A percentile compares a stretch with the other conserved stretches of the same genome.
phyloP scores from a whole-genome alignment of 2,797 vertebrate species.

The Tadarida brasiliensis region DNA sequence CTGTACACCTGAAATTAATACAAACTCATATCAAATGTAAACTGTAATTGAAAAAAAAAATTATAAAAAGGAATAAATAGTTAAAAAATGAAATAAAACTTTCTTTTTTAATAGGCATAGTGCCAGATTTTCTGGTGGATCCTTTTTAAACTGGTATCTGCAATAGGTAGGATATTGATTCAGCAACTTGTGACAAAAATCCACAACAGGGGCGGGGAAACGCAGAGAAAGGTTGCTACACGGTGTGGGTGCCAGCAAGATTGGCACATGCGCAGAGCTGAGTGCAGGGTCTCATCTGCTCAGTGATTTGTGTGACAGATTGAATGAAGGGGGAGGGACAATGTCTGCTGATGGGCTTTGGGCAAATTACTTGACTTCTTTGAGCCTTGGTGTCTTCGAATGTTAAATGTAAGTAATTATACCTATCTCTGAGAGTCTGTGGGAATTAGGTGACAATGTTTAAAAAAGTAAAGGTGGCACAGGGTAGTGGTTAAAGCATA shows the following conservation, averaged over 20 bases:
- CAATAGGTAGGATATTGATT: background rate
- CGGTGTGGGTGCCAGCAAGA: background rate
- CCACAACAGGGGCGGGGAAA: background rate
- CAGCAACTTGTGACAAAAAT: background rate
- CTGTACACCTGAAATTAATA: background rate
- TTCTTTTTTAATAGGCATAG: background rate
- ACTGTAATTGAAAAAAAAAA: background rate
- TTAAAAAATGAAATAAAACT: background rate
- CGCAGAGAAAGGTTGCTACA: background rate
- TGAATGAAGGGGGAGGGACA: background rate
- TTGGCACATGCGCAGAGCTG: background rate
- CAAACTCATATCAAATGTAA: background rate
- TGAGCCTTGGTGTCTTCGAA: background rate
- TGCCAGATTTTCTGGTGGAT: background rate
- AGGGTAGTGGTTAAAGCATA: background rate
- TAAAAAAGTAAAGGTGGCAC: background rate
- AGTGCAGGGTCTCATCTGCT: background rate
- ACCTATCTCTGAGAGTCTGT: background rate
- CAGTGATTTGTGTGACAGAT: background rate
- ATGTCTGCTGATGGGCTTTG: background rate
- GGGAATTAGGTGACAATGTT: background rate
- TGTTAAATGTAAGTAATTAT: background rate
- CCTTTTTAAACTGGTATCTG: background rate
- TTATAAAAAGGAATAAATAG: background rate
- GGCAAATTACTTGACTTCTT: background rate